Evolutionary conservation across 1,140 invertebrate genomes (phyloP).

Genomic region (Atta cephalotes): DNA sequence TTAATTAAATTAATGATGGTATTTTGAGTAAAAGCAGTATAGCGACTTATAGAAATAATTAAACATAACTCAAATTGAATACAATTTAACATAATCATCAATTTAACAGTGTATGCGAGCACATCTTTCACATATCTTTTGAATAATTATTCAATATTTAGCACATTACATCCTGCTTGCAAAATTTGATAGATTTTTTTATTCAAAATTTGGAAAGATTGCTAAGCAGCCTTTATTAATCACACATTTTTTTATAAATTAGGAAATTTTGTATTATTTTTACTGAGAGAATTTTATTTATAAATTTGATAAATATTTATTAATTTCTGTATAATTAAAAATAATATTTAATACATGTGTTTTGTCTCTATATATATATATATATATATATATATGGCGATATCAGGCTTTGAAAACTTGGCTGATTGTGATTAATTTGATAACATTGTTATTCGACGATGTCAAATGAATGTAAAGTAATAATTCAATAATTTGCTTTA

Average conservation of each 20-base stretch:
- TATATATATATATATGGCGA: neutral
- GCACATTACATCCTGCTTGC: neutral
- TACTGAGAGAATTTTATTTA: neutral
- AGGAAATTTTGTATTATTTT: neutral
- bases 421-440: neutral
- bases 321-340: neutral
- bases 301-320: neutral
- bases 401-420: neutral
- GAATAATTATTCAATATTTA: neutral
- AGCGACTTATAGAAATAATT: too few species aligned
- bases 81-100: too few species aligned
- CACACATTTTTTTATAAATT: neutral
- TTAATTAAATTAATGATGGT: too few species aligned
- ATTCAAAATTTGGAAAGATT: neutral
- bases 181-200: neutral
- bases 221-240: neutral
- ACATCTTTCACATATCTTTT: too few species aligned
- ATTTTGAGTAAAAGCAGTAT: too few species aligned
- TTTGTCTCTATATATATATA: too few species aligned
- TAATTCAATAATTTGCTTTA: constrained; percentile 13
- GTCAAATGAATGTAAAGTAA: neutral
- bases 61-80: too few species aligned
- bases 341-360: neutral
- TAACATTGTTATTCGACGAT: neutral
- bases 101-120: neutral